Percentiles rank a stretch among this genome's conserved stretches.
Evolutionary conservation across 2,113 vertebrate genomes (phyloP).

Genomic region (Leucoraja erinaceus): DNA sequence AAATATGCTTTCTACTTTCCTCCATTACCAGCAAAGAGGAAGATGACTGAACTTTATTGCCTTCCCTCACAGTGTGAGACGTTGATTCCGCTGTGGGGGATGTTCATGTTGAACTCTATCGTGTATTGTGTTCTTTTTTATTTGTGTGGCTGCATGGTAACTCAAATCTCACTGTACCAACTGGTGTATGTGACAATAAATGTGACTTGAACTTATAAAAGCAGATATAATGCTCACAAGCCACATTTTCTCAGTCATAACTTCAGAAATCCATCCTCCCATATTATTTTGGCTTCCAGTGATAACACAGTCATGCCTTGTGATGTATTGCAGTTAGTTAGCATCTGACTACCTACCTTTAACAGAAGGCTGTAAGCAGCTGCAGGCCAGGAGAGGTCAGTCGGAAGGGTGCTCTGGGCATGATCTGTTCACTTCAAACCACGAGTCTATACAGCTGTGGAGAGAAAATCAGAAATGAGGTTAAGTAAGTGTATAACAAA

Average conservation of each 20-base stretch:
- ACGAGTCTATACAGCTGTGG: conserved; percentile 95
- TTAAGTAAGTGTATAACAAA: background rate
- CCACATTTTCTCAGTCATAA: background rate
- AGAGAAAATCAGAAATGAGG: conserved; percentile 17
- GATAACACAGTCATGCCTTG: background rate
- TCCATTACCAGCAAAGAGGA: background rate
- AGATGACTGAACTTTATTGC: too few species aligned
- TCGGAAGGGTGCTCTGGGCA: conserved; percentile 97
- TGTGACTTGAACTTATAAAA: too few species aligned
- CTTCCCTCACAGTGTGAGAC: too few species aligned
- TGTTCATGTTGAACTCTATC: too few species aligned
- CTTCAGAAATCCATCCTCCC: background rate
- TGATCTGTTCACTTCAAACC: conserved; percentile 99
- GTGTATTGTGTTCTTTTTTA: too few species aligned
- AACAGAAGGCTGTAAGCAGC: conserved; percentile 59
- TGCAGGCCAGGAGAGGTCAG: conserved; percentile 61
- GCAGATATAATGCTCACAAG: background rate
- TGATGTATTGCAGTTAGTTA: background rate
- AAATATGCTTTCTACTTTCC: background rate
- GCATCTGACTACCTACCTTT: conserved; percentile 54
- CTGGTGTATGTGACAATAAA: too few species aligned
- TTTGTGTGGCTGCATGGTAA: too few species aligned
- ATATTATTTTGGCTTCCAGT: background rate
- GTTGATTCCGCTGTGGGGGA: too few species aligned
- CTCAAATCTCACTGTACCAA: too few species aligned